Evolutionary conservation across 2,797 vertebrate genomes (phyloP).

Genomic region (Lepilemur septentrionalis): DNA sequence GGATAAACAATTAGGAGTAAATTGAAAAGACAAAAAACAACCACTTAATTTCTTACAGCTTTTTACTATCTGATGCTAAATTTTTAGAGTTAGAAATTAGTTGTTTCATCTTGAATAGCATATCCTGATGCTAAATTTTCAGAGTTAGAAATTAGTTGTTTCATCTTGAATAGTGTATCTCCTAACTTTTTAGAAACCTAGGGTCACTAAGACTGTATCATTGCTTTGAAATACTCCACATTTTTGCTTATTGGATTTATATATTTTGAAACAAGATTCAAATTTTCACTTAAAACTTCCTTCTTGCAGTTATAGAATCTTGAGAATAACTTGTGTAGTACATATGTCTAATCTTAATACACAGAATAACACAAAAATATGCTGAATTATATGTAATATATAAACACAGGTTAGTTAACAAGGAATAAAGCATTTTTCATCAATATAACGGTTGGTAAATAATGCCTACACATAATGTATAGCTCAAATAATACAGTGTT

Average conservation of each 20-base stretch:
- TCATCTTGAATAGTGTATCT: neutral
- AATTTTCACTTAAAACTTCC: conserved; percentile 24
- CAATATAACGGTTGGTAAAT: neutral
- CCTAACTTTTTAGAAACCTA: conserved; percentile 2
- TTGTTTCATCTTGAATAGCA: neutral
- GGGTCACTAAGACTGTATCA: neutral
- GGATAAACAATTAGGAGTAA: neutral
- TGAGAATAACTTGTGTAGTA: neutral
- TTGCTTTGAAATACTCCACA: conserved; percentile 2
- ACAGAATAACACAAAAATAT: neutral
- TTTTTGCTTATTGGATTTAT: neutral
- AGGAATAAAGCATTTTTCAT: neutral
- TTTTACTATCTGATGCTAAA: neutral
- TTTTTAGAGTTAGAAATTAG: neutral
- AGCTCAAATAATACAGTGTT: neutral
- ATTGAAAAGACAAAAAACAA: neutral
- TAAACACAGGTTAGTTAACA: neutral
- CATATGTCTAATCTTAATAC: neutral
- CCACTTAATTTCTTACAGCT: neutral
- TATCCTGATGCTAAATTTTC: neutral
- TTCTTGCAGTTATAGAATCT: neutral
- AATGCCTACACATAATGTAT: neutral
- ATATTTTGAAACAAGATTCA: conserved; percentile 31
- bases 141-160: neutral
- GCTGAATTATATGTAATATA: neutral